Evolutionary conservation across 2,113 vertebrate genomes (phyloP), one percentile per base, ranked within the genome.

Genomic region (Ochotona curzoniae): DNA sequence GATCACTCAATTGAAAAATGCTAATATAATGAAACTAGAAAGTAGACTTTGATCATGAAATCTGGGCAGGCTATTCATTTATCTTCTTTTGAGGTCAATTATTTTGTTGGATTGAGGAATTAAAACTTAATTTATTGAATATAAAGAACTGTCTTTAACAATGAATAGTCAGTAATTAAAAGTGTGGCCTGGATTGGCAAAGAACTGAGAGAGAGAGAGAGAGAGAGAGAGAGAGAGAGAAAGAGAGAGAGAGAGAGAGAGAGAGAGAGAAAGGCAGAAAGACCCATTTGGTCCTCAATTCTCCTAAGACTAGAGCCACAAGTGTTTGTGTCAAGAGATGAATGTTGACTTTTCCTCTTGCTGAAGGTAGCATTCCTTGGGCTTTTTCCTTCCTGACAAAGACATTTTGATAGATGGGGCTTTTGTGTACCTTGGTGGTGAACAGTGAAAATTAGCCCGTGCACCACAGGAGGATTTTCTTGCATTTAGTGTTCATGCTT

Each of bases 111-210:
- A 85, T 70, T 95, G 32, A 60, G 73, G 75, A 95, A 97, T 96
- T 94, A 95, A 92, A 95, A 28, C 83, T 92, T 95, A 96, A 97
- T 96, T 97, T 95, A 96, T 83, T 96, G 87, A 95, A 90, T 89
- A 87, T 32, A 63, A 60, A 92, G 81, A 26, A 63, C 51, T 69
- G 87, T 82, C 82, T 94, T 96, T 60, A 95, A 69, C 89, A 94
- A 87, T 95, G 78, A 93, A 90, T 79, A 91, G 87, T 94, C 60
- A 89, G 83, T 86, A 93, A 96, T 97, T 91, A 95, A 96, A 89
- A 90, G 66, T 64, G 44, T 91, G 86, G 66, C 91, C 67, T 89
- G 82, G 47, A 80, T 91, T 93, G 93, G 17, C 28, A 96, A 91
- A 95, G 60, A 90, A 75, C 54, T 57, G 14, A 32, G n/a, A 21